Conservation (phyloP, 2,888 invertebrate genomes). For the Chrysodeixis includens region DNA sequence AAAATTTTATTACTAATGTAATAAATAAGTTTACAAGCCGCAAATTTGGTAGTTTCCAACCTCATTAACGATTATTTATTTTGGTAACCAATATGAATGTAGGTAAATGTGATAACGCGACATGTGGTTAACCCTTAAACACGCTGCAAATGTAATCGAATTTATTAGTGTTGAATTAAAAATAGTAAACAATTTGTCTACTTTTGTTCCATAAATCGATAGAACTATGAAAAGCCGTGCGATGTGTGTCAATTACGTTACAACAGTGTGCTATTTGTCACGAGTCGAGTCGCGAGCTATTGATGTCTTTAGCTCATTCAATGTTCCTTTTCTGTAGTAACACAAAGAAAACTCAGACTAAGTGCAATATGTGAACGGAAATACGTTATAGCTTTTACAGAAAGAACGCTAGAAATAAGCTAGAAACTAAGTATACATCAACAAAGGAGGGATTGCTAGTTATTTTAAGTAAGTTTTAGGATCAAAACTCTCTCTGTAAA, state of each 20-base stretch:
- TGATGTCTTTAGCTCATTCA: constrained; percentile 26
- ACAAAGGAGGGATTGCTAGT: no score
- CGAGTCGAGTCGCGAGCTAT: constrained; percentile 38
- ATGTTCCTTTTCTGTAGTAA: constrained; percentile 2
- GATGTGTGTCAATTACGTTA: constrained; percentile 18
- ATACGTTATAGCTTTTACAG: not conserved
- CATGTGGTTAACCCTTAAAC: not conserved
- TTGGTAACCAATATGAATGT: not conserved
- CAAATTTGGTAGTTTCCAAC: not conserved
- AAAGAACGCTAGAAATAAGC: no score
- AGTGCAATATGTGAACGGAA: not conserved
- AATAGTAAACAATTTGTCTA: constrained; percentile 21
- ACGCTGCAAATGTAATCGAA: not conserved
- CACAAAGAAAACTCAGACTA: not conserved
- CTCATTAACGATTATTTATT: not conserved
- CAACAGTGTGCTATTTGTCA: constrained; percentile 50
- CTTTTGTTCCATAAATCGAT: constrained; percentile 22
- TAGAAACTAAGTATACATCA: no score
- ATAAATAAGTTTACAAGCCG: not conserved
- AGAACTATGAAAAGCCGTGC: constrained; percentile 15
- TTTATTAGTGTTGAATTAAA: not conserved
- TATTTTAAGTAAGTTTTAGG: no score
- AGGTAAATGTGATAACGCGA: not conserved
- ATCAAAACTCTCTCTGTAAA: no score
- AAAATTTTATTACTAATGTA: not conserved